Evolutionary conservation across 2,113 vertebrate genomes (phyloP).

Genomic region (Mustela lutreola): DNA sequence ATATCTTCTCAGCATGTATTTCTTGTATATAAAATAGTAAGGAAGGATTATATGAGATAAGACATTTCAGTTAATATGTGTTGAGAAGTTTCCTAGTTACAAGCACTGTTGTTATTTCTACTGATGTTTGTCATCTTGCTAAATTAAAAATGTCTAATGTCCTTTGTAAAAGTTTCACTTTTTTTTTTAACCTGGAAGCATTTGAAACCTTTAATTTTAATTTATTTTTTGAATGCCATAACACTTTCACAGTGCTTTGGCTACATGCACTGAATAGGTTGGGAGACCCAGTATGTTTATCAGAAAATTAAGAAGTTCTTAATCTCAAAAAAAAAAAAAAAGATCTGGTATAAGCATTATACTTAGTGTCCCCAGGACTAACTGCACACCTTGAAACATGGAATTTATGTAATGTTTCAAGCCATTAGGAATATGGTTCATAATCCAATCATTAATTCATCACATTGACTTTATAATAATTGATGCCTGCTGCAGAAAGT

Average conservation of each 20-base stretch:
- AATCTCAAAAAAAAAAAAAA: neutral
- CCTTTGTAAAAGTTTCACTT: neutral
- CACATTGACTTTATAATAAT: neutral
- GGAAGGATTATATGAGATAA: neutral
- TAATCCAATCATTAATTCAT: neutral
- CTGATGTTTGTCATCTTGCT: neutral
- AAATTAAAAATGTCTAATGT: neutral
- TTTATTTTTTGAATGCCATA: neutral
- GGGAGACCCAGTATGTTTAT: neutral
- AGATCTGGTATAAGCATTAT: neutral
- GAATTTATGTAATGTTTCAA: neutral
- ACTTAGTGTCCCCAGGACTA: neutral
- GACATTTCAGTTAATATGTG: neutral
- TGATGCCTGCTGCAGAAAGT: neutral
- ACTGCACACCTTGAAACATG: neutral
- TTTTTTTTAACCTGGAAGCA: neutral
- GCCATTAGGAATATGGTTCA: neutral
- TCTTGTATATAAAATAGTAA: neutral
- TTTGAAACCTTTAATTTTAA: neutral
- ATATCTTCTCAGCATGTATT: neutral
- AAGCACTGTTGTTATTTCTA: neutral
- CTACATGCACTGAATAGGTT: neutral
- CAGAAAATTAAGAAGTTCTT: neutral
- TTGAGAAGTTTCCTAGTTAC: neutral
- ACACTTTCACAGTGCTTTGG: neutral